These are phyloP conservation scores for Clamator glandarius DNA, from an alignment of 2,797 vertebrate genomes.

Conservation along the genomic window DNA sequence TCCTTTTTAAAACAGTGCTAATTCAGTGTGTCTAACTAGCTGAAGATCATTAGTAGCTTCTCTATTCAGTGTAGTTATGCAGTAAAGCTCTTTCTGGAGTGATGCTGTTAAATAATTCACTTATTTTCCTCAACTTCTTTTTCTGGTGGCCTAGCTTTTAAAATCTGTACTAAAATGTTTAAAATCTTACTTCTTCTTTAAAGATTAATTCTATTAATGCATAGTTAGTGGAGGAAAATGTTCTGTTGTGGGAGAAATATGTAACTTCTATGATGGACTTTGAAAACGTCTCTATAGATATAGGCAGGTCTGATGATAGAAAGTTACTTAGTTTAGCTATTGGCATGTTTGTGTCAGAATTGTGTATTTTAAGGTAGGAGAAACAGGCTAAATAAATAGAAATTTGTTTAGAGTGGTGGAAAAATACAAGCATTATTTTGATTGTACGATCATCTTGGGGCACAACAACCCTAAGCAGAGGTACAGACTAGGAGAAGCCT, in stretches of 20 bases:
- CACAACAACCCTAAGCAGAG: no score
- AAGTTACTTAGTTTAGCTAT: background rate
- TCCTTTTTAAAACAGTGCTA: constrained; percentile 22
- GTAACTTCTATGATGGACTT: background rate
- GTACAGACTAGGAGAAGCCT: no score
- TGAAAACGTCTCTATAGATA: background rate
- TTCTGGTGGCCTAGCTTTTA: background rate
- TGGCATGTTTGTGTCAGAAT: background rate
- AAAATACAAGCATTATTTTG: background rate
- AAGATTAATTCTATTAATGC: background rate
- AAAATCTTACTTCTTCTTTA: constrained; percentile 22
- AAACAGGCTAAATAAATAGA: background rate
- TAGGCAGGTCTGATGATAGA: background rate
- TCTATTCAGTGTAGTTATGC: background rate
- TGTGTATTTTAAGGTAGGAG: background rate
- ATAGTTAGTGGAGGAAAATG: background rate
- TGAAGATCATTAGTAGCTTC: constrained; percentile 30
- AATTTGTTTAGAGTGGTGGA: background rate
- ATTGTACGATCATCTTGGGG: no score
- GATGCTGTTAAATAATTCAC: constrained; percentile 34
- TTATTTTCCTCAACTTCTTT: constrained; percentile 4
- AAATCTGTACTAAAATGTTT: background rate
- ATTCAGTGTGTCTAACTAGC: constrained; percentile 21
- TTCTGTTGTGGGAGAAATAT: background rate
- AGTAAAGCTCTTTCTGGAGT: constrained; percentile 22